Evolutionary conservation across 2,113 vertebrate species (phyloP), one percentile per base, ranked within the genome.

Genomic region (Corythaeola cristata): DNA sequence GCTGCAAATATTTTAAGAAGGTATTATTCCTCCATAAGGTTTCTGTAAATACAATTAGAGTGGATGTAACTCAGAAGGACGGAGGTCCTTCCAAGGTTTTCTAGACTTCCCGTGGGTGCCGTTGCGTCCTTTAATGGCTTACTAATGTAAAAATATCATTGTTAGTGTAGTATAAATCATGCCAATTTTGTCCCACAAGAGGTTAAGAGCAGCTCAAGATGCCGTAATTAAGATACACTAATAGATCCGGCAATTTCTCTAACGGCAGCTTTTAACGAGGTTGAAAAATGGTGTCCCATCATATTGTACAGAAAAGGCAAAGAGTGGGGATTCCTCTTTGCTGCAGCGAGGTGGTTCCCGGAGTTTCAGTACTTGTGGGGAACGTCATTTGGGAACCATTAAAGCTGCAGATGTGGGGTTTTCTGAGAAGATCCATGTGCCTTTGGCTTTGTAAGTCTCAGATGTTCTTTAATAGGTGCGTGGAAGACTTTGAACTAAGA

Each of bases 71-170:
- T 97, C 92, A 85, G 71, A 76, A 59, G 30, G 89, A 95, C 58
- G 79, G 82, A 67, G 84, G 91, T 66, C 92, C 82, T 97, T 97
- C 93, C 78, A 80, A 22, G 27, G 56, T 74, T 92, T 92, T 81
- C 78, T 66, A 59, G 96, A 79, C 77, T 85, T 95, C 97, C 96
- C 97, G 27, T 45, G 94, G 90, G 96, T 80, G 89, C 85, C 77
- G 35, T 96, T 97, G 89, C 82, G 85, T 37, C 94, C 78, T 97
- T 97, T 97, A 98, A 98, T 97, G 97, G 94, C 94, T 98, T 96
- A 81, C 94, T 97, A 95, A 98, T 97, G 91, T 92, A 94, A 97
- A 98, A 98, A 96, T 94, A 97, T 94, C 95, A 96, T 97, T 97
- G 93, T 95, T 95, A 94, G 93, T 79, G 81, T 67, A 81, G 85